Evolutionary conservation across 2,797 vertebrate genomes (phyloP), one percentile per base, ranked within the genome.

Genomic region (Calcarius lapponicus): DNA sequence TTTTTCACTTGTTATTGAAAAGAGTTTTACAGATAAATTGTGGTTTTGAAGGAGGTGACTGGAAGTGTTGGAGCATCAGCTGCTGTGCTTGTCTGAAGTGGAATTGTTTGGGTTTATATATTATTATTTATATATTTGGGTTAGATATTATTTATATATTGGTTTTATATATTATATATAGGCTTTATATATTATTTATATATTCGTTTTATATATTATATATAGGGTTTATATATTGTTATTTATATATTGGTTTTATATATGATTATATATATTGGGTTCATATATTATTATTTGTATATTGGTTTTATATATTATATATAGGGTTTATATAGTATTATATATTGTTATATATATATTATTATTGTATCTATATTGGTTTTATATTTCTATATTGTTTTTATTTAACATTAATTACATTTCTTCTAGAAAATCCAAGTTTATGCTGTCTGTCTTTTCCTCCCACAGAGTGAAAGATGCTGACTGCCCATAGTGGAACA

Each of bases 391-490:
- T 8, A 6, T 12, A 12, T 36, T 25, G 5, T 4, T 18, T 36
- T 58, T 36, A 58, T 26, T 88, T 29, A 83, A 56, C 73, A 84
- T 10, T 28, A 6, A 13, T 53, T 54, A 28, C 3, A 51, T 69
- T 85, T 71, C 72, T 88, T 4, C 38, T 48, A 10, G 62, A 38
- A 90, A 72, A 54, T 11, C 20, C 9, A 43, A 40, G 32, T 57
- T 88, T n/a, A 31, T 66, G 54, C 74, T 79, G 13, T 61, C 62
- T 82, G 17, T 69, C 32, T 57, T 47, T 85, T 87, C 79, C 32
- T 57, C 62, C 50, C 42, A 3, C 95, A 98, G 97, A 85, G 79
- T 95, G 82, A 81, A 96, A 97, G 95, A 98, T 98, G 98, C 94
- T 97, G 97, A 78, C 94, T 96, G 74, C 95, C 95, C 95, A 38